Conservation (phyloP, 2,888 invertebrate genomes). For the Steromphala cineraria region DNA sequence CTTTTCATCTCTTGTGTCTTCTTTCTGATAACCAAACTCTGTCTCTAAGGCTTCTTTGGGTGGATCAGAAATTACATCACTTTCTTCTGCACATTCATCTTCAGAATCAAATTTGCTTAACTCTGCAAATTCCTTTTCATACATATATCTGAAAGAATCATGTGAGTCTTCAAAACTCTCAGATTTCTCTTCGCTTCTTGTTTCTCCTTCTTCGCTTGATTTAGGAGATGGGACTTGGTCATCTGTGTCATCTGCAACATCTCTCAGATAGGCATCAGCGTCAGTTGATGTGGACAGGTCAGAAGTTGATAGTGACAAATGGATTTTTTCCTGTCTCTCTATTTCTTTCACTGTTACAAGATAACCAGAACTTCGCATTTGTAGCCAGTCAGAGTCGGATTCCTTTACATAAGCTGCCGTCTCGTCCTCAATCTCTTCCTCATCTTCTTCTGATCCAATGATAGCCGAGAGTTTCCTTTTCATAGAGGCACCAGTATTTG, state of each 20-base stretch:
- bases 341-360: slow-evolving; percentile 5
- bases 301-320: not conserved
- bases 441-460: not conserved
- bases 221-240: not conserved
- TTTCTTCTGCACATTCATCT: not conserved
- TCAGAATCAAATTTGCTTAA: not conserved
- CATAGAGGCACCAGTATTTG: not conserved
- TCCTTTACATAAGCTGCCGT: not conserved
- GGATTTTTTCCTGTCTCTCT: not conserved
- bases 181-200: not conserved
- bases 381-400: not conserved
- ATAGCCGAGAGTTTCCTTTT: not conserved
- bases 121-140: not conserved
- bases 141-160: not conserved
- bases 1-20: not conserved
- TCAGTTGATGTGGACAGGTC: not conserved
- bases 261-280: not conserved
- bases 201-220: not conserved
- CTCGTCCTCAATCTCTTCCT: not conserved
- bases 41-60: not conserved
- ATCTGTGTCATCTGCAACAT: not conserved
- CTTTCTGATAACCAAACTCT: not conserved
- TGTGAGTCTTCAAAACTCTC: not conserved
- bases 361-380: not conserved
- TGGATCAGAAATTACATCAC: not conserved